Evolutionary conservation across 2,113 vertebrate genomes (phyloP).

Genomic region (Sterrhoptilus dennistouni): DNA sequence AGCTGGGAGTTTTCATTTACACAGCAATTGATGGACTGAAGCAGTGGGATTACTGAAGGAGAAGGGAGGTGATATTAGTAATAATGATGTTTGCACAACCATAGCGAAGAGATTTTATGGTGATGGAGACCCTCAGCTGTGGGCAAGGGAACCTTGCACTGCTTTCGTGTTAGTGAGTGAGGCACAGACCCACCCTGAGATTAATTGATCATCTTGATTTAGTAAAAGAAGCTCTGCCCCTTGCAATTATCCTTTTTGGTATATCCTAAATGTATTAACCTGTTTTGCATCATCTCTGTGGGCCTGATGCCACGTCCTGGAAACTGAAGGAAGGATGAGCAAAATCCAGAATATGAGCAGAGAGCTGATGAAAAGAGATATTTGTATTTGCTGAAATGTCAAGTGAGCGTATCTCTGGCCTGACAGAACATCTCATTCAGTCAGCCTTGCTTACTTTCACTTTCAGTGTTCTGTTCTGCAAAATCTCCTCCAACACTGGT

Average conservation of each 20-base stretch:
- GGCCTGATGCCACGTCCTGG: background rate
- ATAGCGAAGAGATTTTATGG: background rate
- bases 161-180: background rate
- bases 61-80: background rate
- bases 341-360: background rate
- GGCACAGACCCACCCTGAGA: background rate
- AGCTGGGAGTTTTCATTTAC: conserved; percentile 36
- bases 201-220: background rate
- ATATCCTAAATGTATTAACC: background rate
- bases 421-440: background rate
- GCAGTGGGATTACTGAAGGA: background rate
- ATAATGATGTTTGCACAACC: background rate
- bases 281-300: background rate
- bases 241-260: background rate
- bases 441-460: background rate
- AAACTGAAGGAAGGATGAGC: background rate
- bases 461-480: background rate
- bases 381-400: background rate
- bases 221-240: background rate
- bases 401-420: background rate
- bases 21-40: background rate
- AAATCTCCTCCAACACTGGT: background rate
- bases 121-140: background rate
- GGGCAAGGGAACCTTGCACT: background rate
- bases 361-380: background rate